Evolutionary conservation across 2,888 invertebrate species (phyloP), one percentile per base, ranked within the genome.

Genomic region (Brenthis daphne): DNA sequence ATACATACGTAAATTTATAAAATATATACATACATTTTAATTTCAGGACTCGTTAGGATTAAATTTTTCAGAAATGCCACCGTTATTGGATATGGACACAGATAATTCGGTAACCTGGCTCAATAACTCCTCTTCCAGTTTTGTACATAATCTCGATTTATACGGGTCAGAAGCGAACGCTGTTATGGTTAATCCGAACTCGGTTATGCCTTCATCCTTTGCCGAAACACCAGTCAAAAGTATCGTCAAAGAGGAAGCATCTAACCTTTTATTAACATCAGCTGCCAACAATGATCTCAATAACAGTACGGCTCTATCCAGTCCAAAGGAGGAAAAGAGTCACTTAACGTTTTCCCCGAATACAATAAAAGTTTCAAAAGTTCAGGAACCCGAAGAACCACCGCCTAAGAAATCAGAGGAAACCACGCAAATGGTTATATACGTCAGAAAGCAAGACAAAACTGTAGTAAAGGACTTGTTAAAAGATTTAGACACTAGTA

Each of bases 141-240:
- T 94, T 77, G 95, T 95, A 77, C 94, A 95, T 81, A 94, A 95
- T 82, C 86, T 96, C 77, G 96, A 96, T 83, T 93, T 95, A 76
- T 95, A 94, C 80, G 94, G 95, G 37, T 94, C 94, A 12, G 96
- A 96, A 82, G 96, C 95, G 55, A 95, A 95, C 72, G 95, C 95
- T 14, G 95, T 97, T 74, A 95, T 98, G 94, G 98, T 98, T 6
- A 98, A 98, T 89, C 98, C 98, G 5, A 97, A 97, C 81, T 97
- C 96, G 37, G 97, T 98, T 56, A 96, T 98, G 95, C 98, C 98
- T 1, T 93, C 96, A 53, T 94, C 96, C 74, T 94, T 95, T 70
- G 91, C 93, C 29, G 93, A 93, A 75, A 92, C 93, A 6, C 93
- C 93, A 37, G 83, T 89, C 12, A 92, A 92, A 78, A 87, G 80